Conservation (phyloP, 2,797 vertebrate genomes). For the Molossus molossus region DNA sequence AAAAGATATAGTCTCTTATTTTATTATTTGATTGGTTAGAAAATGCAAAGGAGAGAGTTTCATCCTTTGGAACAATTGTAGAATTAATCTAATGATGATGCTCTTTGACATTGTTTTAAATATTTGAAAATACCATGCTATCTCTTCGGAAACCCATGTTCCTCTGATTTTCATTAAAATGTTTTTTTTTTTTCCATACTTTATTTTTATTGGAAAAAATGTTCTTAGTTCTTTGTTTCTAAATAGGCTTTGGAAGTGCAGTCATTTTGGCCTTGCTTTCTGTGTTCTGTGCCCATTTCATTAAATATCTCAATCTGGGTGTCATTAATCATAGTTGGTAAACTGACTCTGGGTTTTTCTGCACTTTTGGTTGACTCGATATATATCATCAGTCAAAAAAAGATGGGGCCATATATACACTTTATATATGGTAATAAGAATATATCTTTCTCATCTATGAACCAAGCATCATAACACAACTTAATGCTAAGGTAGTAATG, state of each 20-base stretch:
- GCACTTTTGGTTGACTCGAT: background rate
- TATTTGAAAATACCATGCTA: background rate
- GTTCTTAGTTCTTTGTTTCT: background rate
- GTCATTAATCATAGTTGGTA: background rate
- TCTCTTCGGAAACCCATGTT: background rate
- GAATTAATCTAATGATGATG: background rate
- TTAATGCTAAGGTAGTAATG: background rate
- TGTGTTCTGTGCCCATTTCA: background rate
- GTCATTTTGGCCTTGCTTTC: background rate
- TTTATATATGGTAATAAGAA: background rate
- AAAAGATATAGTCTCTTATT: background rate
- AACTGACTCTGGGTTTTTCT: background rate
- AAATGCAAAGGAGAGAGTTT: background rate
- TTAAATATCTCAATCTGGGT: background rate
- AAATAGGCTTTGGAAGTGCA: background rate
- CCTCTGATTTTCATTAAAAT: background rate
- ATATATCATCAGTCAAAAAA: background rate
- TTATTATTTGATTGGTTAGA: background rate
- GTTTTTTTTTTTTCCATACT: too few species aligned
- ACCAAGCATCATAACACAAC: background rate
- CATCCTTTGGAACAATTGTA: background rate
- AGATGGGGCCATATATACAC: background rate
- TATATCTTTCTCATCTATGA: background rate
- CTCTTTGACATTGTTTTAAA: background rate
- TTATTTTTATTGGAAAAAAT: background rate